Conservation (phyloP, 2,797 vertebrate genomes). For the Lindbergichthys nudifrons region DNA sequence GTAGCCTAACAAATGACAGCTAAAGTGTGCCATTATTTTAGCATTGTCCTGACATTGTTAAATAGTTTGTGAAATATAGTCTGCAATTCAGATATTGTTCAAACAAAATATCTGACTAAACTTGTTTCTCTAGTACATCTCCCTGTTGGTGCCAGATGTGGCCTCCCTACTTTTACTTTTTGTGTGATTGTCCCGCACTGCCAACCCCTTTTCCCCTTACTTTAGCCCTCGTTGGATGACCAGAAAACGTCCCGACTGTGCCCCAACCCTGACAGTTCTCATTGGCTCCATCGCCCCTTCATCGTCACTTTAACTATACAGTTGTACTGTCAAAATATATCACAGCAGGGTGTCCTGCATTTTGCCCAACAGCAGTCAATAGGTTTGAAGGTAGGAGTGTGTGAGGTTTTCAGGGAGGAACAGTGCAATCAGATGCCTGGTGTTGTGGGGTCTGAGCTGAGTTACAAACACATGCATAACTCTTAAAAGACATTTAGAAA, state of each 20-base stretch:
- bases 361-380: constrained; percentile 27
- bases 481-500: constrained; percentile 69
- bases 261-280: constrained; percentile 20
- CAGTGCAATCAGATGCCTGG: constrained; percentile 72
- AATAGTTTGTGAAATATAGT: background rate
- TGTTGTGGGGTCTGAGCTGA: constrained; percentile 56
- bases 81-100: constrained; percentile 16
- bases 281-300: constrained; percentile 27
- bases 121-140: constrained; percentile 31
- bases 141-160: constrained; percentile 54
- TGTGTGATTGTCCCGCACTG: constrained; percentile 14
- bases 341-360: constrained; percentile 59
- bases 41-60: background rate
- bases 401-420: constrained; percentile 72
- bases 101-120: too few species aligned
- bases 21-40: constrained; percentile 7
- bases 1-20: constrained; percentile 2
- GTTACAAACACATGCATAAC: constrained; percentile 63
- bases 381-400: constrained; percentile 79
- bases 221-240: constrained; percentile 2
- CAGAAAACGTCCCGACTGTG: constrained; percentile 16
- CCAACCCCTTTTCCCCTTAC: background rate
- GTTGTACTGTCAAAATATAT: constrained; percentile 55
- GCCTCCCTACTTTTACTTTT: constrained; percentile 5
- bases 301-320: constrained; percentile 26